Base-by-base conservation (phyloP, 2,797 vertebrate genomes). In the Paedocypris micromegethes region DNA sequence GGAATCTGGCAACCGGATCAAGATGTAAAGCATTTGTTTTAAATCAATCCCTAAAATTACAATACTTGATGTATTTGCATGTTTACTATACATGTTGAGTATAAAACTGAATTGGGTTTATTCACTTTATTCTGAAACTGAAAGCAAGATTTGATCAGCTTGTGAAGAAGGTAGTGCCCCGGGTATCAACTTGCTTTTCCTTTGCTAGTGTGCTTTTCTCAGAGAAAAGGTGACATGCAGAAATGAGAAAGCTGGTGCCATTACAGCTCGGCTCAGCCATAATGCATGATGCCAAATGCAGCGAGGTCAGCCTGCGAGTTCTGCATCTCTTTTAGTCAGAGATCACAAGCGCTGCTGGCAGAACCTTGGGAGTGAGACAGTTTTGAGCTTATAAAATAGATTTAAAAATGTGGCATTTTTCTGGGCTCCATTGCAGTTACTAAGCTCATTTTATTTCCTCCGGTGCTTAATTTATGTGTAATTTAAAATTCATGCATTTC, bases 251-350 rank as follows among this genome's bases (percentile, higher is more conserved):
- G 50, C 54, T 43, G 40, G 47, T 50, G 58, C 41, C 9, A 55
- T 39, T 50, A n/a, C 41, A 9, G 41, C 23, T 59, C 8, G 46
- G 73, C 76, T 74, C 70, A 71, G 76, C 72, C 74, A 47, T 76
- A 64, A 70, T 61, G 43, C 52, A 39, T 64, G 55, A 78, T 76
- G 61, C 61, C 69, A 48, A 74, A 75, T 72, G 68, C 78, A 71
- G 72, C 45, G 58, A n/a, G 9, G 57, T 48, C 62, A 6, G 53
- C 73, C 41, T 73, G 72, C 57, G 46, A 78, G 69, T 71, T 43
- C 39, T 77, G 73, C 66, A 75, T 67, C 38, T 9, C 66, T 49
- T 74, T 79, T 77, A 71, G 71, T 80, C 75, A 78, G 57, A 64
- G 77, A 67, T 73, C 55, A 73, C 4, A 37, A 68, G 53, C 23